Conservation (phyloP, 1,140 invertebrate genomes). For the Drosophila murphyi region DNA sequence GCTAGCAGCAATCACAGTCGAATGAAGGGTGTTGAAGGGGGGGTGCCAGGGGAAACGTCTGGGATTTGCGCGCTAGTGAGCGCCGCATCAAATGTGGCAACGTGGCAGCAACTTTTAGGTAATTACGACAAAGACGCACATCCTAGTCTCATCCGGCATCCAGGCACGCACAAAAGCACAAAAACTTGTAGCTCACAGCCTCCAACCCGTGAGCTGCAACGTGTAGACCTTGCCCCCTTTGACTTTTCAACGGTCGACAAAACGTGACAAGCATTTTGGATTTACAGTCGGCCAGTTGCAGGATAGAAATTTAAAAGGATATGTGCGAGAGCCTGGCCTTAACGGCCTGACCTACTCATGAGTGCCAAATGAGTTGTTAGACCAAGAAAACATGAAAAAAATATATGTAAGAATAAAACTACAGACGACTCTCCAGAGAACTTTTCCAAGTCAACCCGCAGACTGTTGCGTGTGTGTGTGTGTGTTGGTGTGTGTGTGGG, state of each 20-base stretch:
- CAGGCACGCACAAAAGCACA: slow-evolving; percentile 62
- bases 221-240: slow-evolving; percentile 20
- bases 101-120: slow-evolving; percentile 29
- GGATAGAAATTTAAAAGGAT: slow-evolving; percentile 60
- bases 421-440: slow-evolving; percentile 32
- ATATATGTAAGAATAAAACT: background rate
- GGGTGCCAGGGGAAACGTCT: slow-evolving; percentile 18
- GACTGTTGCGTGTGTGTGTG: slow-evolving; percentile 15
- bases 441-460: slow-evolving; percentile 4
- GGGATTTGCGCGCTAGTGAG: slow-evolving; percentile 38
- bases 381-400: background rate
- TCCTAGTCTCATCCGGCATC: slow-evolving; percentile 39
- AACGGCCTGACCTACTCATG: slow-evolving; percentile 76
- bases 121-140: slow-evolving; percentile 49
- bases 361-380: slow-evolving; percentile 73
- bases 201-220: slow-evolving; percentile 6
- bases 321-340: slow-evolving; percentile 40
- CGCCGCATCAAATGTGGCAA: slow-evolving; percentile 29
- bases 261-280: slow-evolving; percentile 70
- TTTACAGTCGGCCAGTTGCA: slow-evolving; percentile 35
- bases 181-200: slow-evolving; percentile 36
- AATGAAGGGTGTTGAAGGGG: background rate
- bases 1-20: slow-evolving; percentile 16
- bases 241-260: slow-evolving; percentile 63
- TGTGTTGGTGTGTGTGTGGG: slow-evolving; percentile 29